These are phyloP conservation scores for Elgaria multicarinata DNA, from an alignment of 2,113 vertebrate species.

Conservation along the genomic window DNA sequence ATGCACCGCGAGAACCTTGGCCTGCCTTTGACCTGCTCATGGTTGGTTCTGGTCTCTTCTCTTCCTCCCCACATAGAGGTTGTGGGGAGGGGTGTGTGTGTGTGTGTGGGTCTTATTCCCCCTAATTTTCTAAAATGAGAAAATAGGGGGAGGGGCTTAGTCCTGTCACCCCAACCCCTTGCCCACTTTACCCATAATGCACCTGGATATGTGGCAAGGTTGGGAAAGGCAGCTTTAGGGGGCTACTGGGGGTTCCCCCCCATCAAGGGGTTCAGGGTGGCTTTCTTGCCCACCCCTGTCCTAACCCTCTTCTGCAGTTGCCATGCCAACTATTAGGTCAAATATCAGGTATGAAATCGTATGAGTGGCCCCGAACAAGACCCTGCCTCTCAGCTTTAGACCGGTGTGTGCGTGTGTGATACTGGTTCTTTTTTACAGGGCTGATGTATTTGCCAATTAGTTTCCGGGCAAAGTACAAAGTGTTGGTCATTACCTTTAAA, in stretches of 20 bases:
- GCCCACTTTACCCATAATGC: neutral
- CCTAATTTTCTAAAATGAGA: neutral
- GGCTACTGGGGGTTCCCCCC: fast-evolving
- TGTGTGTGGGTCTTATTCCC: too few species aligned
- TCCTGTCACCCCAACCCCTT: fast-evolving
- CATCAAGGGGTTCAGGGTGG: fast-evolving
- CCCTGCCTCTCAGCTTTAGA: neutral
- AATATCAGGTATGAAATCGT: neutral
- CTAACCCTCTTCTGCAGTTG: fast-evolving
- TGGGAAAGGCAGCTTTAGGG: neutral
- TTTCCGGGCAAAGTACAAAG: too few species aligned
- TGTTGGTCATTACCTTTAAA: too few species aligned
- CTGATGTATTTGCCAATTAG: too few species aligned
- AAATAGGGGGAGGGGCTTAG: fast-evolving
- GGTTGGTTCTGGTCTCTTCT: neutral
- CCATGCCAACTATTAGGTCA: neutral
- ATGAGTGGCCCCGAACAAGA: neutral
- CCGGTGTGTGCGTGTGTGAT: neutral
- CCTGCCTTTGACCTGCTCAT: neutral
- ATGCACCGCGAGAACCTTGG: neutral
- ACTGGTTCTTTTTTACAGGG: neutral
- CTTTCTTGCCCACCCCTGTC: fast-evolving
- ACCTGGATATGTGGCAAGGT: neutral
- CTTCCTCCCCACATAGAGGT: too few species aligned
- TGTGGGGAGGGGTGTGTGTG: too few species aligned